Evolutionary conservation across 2,797 vertebrate species (phyloP).

Genomic region (Lateolabrax maculatus): DNA sequence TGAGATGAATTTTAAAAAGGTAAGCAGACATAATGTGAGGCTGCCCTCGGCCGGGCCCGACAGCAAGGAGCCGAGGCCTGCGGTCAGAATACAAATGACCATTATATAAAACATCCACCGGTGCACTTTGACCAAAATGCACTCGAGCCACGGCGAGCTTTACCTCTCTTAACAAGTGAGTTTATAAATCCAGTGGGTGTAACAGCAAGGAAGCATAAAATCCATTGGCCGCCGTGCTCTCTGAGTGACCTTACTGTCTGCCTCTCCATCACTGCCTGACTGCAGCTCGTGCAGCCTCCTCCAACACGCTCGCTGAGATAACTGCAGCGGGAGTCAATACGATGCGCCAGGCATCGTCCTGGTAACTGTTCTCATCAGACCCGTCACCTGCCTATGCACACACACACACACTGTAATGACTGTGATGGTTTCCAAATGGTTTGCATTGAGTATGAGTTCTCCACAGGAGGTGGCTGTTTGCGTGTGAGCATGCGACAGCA

Average conservation of each 20-base stretch:
- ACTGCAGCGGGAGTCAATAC: constrained; percentile 49
- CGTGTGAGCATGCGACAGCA: constrained; percentile 23
- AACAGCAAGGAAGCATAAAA: constrained; percentile 68
- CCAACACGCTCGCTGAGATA: constrained; percentile 44
- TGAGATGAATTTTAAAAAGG: constrained; percentile 21
- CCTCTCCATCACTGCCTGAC: constrained; percentile 46
- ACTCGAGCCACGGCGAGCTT: constrained; percentile 49
- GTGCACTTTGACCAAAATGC: constrained; percentile 65
- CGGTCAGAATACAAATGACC: constrained; percentile 52
- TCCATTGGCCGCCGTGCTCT: constrained; percentile 61
- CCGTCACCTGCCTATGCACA: constrained; percentile 1
- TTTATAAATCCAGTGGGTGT: constrained; percentile 67
- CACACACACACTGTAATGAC: constrained; percentile 56
- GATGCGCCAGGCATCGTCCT: constrained; percentile 25
- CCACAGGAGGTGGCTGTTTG: constrained; percentile 44
- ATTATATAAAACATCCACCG: constrained; percentile 53
- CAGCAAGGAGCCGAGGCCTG: constrained; percentile 29
- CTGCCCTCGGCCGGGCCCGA: neutral
- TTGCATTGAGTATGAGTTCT: constrained; percentile 37
- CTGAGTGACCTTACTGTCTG: constrained; percentile 66
- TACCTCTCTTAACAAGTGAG: constrained; percentile 59
- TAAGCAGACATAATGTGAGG: constrained; percentile 20
- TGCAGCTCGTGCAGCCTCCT: constrained; percentile 39
- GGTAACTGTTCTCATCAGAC: constrained; percentile 62
- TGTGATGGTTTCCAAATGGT: constrained; percentile 64